These are phyloP conservation scores for Paramormyrops kingsleyae DNA, from an alignment of 2,113 vertebrate species.

Conservation along the genomic window DNA sequence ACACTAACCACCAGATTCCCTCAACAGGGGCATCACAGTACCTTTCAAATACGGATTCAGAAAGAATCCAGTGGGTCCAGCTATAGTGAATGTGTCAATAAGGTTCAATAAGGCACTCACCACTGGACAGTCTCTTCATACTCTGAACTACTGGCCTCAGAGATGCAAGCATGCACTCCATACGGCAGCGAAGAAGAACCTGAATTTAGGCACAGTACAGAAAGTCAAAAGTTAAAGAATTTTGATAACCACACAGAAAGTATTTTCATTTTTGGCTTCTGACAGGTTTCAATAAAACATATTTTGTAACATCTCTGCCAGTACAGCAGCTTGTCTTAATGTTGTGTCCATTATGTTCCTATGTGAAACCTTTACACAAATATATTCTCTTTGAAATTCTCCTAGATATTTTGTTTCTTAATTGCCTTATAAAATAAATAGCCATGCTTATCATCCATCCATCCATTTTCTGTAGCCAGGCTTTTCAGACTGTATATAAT, in stretches of 20 bases:
- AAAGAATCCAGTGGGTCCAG: neutral
- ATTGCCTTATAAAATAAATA: neutral
- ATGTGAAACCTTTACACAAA: neutral
- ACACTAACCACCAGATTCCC: neutral
- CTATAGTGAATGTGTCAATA: neutral
- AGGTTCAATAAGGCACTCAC: constrained; percentile 13
- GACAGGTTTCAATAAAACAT: neutral
- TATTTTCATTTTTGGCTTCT: neutral
- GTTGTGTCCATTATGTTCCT: neutral
- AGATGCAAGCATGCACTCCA: constrained; percentile 56
- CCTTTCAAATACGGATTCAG: neutral
- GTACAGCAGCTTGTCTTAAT: neutral
- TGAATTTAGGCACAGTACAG: constrained; percentile 29
- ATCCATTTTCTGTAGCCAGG: neutral
- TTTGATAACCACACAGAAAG: neutral
- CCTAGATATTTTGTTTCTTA: neutral
- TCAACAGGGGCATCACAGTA: neutral
- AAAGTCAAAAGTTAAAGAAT: neutral
- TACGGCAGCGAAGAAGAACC: constrained; percentile 64
- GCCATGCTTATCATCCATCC: neutral
- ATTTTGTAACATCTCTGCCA: neutral
- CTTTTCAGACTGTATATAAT: neutral
- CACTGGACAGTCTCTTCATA: neutral
- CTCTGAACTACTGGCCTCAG: constrained; percentile 48
- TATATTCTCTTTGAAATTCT: neutral